phyloP scores from a whole-genome alignment of 1,140 invertebrate species.

The Brachionus asplanchnoidis region DNA sequence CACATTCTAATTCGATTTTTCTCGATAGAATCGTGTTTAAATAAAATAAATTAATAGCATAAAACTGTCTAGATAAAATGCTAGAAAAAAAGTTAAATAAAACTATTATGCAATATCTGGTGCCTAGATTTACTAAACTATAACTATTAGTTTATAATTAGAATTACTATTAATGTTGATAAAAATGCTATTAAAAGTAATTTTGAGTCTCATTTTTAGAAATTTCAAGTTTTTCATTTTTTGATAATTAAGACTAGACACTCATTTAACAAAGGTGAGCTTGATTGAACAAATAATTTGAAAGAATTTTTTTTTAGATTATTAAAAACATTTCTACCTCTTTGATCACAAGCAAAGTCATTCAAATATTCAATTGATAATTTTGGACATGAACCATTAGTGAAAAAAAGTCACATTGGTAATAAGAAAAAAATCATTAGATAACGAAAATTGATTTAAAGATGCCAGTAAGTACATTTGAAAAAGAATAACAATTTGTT shows the following conservation, averaged over 20 bases:
- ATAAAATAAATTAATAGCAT: slow-evolving; percentile 31
- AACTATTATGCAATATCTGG: slow-evolving; percentile 8
- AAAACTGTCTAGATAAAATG: slow-evolving; percentile 36
- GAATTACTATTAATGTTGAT: slow-evolving; percentile 4
- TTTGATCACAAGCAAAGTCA: neutral
- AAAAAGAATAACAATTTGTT: neutral
- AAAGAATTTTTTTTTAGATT: neutral
- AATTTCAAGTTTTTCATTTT: neutral
- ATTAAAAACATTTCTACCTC: neutral
- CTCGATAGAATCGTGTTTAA: slow-evolving; percentile 28
- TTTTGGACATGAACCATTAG: neutral
- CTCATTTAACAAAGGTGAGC: neutral
- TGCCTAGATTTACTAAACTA: neutral
- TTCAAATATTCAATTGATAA: neutral
- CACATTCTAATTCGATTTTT: slow-evolving; percentile 16
- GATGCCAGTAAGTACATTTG: neutral
- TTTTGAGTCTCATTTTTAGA: neutral
- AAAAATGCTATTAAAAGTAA: neutral
- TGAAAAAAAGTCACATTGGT: neutral
- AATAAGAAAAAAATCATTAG: neutral
- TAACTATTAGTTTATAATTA: slow-evolving; percentile 24
- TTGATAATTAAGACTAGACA: neutral
- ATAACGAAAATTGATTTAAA: neutral
- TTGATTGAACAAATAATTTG: too few species aligned
- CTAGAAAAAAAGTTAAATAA: neutral